Evolutionary conservation across 2,888 invertebrate species (phyloP).

Genomic region (Rhingia campestris): DNA sequence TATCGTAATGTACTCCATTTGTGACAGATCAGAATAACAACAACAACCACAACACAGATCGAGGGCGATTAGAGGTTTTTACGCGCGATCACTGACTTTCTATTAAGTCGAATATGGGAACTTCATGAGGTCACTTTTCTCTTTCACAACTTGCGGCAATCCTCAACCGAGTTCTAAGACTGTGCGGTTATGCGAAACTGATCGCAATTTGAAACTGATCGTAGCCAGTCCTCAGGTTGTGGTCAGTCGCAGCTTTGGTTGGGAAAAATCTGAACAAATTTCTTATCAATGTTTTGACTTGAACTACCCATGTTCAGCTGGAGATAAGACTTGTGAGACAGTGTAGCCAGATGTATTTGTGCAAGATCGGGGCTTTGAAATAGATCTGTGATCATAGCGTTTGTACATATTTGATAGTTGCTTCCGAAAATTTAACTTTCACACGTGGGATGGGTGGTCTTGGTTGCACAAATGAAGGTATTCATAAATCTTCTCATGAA

Average conservation of each 20-base stretch:
- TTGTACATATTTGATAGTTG: neutral
- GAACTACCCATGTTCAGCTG: constrained; percentile 14
- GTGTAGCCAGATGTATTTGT: constrained; percentile 10
- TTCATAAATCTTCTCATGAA: neutral
- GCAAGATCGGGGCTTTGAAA: neutral
- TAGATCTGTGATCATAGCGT: neutral
- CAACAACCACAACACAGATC: too few relatives aligned
- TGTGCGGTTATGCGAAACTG: neutral
- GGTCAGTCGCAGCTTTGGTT: neutral
- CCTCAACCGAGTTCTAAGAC: neutral
- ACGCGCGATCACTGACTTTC: too few relatives aligned
- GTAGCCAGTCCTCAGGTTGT: constrained; percentile 2
- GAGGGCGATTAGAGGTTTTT: too few relatives aligned
- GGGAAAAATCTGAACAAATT: constrained; percentile 5
- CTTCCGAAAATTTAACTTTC: neutral
- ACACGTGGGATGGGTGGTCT: neutral
- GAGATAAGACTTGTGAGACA: constrained; percentile 18
- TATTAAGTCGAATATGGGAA: too few relatives aligned
- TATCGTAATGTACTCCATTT: constrained; percentile 29
- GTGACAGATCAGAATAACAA: neutral
- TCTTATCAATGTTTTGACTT: constrained; percentile 50
- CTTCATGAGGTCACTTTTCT: neutral
- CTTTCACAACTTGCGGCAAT: too few relatives aligned
- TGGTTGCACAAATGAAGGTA: neutral
- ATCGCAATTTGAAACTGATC: constrained; percentile 40